Base-by-base conservation (phyloP, 2,113 vertebrate species). In the Cygnus atratus region DNA sequence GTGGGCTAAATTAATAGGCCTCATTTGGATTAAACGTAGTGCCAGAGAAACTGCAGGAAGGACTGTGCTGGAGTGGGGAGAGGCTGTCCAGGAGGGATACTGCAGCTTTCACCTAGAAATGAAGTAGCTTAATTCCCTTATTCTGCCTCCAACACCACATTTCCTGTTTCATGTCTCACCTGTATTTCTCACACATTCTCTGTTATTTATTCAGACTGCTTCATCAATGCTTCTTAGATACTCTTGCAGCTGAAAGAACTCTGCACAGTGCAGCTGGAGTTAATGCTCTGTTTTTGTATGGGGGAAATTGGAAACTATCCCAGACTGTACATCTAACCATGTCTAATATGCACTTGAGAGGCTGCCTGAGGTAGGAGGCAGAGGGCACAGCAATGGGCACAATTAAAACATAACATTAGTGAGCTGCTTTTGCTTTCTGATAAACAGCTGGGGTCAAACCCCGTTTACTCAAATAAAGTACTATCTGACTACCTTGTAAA, bases 231-330 rank as follows among this genome's bases (percentile, higher is more conserved):
- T 58, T 22, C 22, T 48, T 31, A 26, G 29, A 17, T 62, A 28
- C 37, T 66, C 58, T 44, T 72, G 83, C 66, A 85, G 71, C 52
- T 82, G 35, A 74, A 65, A 89, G 81, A 55, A 35, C 62, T n/a
- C 35, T 39, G 59, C 43, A 57, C 17, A 48, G 41, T 75, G 79
- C 89, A 83, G 35, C 92, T 92, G 88, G 73, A 63, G 31, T 63
- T 50, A 31, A 39, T 48, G 20, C 63, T 65, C 0, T 65, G 8
- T 50, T 87, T 65, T 54, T 55, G 63, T 35, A 61, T 61, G 50
- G 91, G 54, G 41, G 59, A 77, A 50, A 77, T 68, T 92, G 91
- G 95, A 90, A 87, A 31, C 43, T 73, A 3, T 95, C 52, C 92
- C 66, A 88, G 63, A 21, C 10, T 68, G 11, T 59, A 10, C 26